Base-by-base conservation (phyloP, 2,888 invertebrate species). In the Thera obeliscata region DNA sequence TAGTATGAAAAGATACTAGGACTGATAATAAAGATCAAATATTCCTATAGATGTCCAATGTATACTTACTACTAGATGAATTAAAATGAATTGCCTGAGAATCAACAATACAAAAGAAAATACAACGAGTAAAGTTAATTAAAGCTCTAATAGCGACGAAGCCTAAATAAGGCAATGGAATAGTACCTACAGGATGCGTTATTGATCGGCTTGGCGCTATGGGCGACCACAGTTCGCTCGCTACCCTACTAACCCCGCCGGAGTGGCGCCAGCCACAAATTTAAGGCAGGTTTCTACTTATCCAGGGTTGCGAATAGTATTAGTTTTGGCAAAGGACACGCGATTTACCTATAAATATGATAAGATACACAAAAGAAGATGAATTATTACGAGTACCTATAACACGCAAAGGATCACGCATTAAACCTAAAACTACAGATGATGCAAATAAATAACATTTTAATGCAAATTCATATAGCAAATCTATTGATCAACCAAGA, bases 181-280 rank as follows among this genome's bases (percentile, higher is more conserved):
- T 11, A n/a, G 36, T 54, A 35, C 35, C 54, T 54, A 77, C 2
- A 71, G 74, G 78, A 82, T 86, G 85, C 84, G 79, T 67, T 87
- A 89, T 88, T 77, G 89, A 89, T 87, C 85, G 76, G 73, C 22
- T 43, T 69, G 22, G 56, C 11, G 60, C 69, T n/a, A 69, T 59
- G 62, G 62, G 68, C 70, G 75, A 78, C 81, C 82, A 67, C 79
- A 76, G 71, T 76, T 76, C 72, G 73, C 77, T 87, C 73, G 74
- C 78, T 88, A 88, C 88, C 87, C 88, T 80, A 88, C 82, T 89
- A 86, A 88, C 89, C 88, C 84, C 87, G 87, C 49, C 75, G 48
- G 50, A 38, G 38, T 66, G 73, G 71, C 73, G 73, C 72, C 70
- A 58, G 36, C 52, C 55, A 58, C 46, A n/a, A 41, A 58, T 58